Percentiles rank a stretch among this genome's conserved stretches.
phyloP scores from a whole-genome alignment of 2,797 vertebrate species.

The Ibycter americanus region DNA sequence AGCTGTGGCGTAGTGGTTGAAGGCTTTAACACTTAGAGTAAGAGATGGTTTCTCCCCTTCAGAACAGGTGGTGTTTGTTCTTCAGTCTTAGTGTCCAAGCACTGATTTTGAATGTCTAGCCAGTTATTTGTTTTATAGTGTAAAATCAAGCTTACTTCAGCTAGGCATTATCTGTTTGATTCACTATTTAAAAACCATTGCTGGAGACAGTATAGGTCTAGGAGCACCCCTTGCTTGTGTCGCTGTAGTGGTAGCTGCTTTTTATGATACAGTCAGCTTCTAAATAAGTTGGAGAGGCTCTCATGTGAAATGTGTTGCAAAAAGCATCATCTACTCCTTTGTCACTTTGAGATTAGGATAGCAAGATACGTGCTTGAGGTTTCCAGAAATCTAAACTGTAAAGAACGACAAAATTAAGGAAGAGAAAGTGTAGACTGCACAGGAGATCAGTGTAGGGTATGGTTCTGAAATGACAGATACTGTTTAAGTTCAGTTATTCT shows the following conservation, averaged over 20 bases:
- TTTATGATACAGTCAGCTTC: background rate
- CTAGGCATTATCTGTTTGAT: background rate
- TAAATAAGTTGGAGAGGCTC: background rate
- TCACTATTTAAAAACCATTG: fast-evolving
- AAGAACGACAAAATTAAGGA: background rate
- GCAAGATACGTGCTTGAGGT: background rate
- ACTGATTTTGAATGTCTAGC: background rate
- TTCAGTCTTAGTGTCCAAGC: background rate
- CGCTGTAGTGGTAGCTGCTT: background rate
- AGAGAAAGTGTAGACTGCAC: background rate
- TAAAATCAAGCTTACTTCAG: background rate
- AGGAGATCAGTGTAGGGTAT: background rate
- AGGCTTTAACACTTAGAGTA: background rate
- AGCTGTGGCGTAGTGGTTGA: background rate
- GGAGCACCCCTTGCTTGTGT: background rate
- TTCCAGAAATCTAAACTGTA: background rate
- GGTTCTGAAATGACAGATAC: background rate
- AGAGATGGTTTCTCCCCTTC: background rate
- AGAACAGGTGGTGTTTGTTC: background rate
- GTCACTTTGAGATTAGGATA: background rate
- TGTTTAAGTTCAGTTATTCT: background rate
- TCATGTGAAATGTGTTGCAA: background rate
- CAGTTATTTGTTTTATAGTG: background rate
- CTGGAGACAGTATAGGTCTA: background rate
- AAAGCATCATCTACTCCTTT: background rate